Base-by-base conservation (phyloP, 2,888 invertebrate genomes). In the Acrobasis repandana region DNA sequence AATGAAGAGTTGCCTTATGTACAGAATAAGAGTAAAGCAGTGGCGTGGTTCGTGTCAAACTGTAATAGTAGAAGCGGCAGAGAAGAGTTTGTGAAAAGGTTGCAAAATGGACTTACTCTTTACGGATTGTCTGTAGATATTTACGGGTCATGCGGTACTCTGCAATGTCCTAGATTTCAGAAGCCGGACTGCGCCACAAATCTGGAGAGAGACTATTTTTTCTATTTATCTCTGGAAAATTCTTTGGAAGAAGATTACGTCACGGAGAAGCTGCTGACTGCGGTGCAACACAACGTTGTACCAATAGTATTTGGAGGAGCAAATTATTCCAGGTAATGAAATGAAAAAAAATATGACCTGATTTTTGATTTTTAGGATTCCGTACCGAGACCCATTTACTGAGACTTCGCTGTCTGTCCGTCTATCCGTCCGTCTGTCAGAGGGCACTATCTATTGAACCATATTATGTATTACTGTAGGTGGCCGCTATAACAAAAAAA, bases 151-250 rank as follows among this genome's bases (percentile, higher is more conserved):
- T 94, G 94, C 76, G 94, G 94, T 0, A 66, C 70, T 0, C 65
- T 83, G 0, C 66, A 69, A 11, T 91, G 91, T 62, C 76, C 86
- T 0, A 74, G 68, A 61, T 46, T 70, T 0, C 67, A 64, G 5
- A 67, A 72, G n/a, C 57, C 72, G 0, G 73, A 73, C 16, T 92
- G 92, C 62, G 74, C 82, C 58, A 65, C 62, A 33, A 76, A 84
- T 68, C 63, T 93, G 51, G 90, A 93, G 65, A 85, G 79, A 14
- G 90, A 95, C 61, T 96, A 96, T 80, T 95, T 94, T 76, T 96
- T 96, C 76, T 96, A 96, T 74, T 80, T 96, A 65, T 86, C 94
- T 0, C 94, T 96, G 72, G 96, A 96, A 83, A 96, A 96, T 79
- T 95, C 95, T 2, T 93, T 95, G 68, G 95, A 95, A 70, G 87